Conservation (phyloP, 2,113 vertebrate genomes). For the mouse (Mus musculus) region GRCm39 chr9:44184001-44184500, state of each 20-base stretch:
- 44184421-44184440: neutral
- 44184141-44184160: too few relatives aligned
- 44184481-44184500: conserved; percentile 88
- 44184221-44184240: neutral
- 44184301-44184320: neutral
- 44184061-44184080: neutral
- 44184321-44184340: neutral
- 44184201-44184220: neutral
- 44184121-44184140: neutral
- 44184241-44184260: neutral
- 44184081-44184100: neutral
- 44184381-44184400: too few relatives aligned
- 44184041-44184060: neutral
- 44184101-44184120: neutral
- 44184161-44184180: neutral
- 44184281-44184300: neutral
- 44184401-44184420: neutral
- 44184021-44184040: neutral
- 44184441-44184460: too few relatives aligned
- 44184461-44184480: neutral
- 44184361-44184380: neutral
- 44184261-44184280: neutral
- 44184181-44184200: neutral
- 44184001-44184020: neutral
- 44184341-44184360: neutral